Conservation (phyloP, 2,113 vertebrate genomes). For the Herpetotheres cachinnans region DNA sequence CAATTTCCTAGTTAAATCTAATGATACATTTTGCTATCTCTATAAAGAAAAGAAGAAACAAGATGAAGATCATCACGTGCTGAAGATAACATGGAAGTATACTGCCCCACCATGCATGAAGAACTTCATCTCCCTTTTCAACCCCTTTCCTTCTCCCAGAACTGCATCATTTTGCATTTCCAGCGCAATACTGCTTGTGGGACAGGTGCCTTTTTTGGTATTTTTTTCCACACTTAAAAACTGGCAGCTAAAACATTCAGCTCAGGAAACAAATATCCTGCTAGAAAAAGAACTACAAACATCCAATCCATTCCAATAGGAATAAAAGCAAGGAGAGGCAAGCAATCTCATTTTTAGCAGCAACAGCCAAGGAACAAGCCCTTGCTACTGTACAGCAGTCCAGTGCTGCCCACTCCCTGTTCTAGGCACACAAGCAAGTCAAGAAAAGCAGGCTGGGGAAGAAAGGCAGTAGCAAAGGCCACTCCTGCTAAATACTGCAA, state of each 20-base stretch:
- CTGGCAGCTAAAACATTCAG: background rate
- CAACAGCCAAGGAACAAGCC: background rate
- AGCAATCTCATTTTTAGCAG: background rate
- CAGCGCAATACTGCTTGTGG: accelerated
- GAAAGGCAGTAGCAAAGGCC: background rate
- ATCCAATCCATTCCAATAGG: background rate
- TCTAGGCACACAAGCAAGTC: background rate
- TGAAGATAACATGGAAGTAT: background rate
- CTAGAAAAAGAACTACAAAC: background rate
- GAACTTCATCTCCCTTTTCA: background rate
- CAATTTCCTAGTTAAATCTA: background rate
- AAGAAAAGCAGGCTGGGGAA: background rate
- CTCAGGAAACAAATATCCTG: background rate
- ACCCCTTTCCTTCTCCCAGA: background rate
- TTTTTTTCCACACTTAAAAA: background rate
- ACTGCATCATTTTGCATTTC: background rate
- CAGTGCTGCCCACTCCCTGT: background rate
- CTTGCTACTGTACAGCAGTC: background rate
- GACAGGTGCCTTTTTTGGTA: background rate
- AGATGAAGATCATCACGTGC: background rate
- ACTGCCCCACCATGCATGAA: background rate
- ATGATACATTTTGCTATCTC: background rate
- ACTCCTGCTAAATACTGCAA: background rate
- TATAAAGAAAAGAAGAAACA: background rate
- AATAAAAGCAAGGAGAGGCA: background rate